These are phyloP conservation scores for Furcula furcula DNA, from an alignment of 2,888 invertebrate species.

Conservation along the genomic window DNA sequence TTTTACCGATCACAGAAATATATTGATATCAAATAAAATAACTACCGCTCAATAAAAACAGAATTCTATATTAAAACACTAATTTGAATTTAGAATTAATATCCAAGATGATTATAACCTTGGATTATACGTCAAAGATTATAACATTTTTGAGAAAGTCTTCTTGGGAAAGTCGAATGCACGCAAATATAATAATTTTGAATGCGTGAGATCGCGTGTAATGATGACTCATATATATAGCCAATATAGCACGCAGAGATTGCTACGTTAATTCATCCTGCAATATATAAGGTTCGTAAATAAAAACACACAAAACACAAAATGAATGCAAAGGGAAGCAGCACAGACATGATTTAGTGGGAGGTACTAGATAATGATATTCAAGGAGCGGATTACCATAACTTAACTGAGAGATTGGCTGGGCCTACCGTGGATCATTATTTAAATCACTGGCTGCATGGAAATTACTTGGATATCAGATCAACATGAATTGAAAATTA, in stretches of 20 bases:
- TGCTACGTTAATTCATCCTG: constrained; percentile 33
- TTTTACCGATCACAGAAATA: too few species aligned
- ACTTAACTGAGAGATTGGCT: constrained; percentile 47
- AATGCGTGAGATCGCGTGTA: too few species aligned
- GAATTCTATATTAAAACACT: too few species aligned
- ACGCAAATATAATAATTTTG: too few species aligned
- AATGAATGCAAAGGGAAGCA: constrained; percentile 38
- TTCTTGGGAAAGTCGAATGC: too few species aligned
- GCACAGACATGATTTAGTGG: constrained; percentile 38
- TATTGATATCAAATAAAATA: too few species aligned
- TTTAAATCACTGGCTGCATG: constrained; percentile 53
- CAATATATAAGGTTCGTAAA: constrained; percentile 46
- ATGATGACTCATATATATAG: too few species aligned
- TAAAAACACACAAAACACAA: constrained; percentile 44
- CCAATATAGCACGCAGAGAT: constrained; percentile 11
- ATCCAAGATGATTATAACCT: too few species aligned
- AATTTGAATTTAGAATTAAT: too few species aligned
- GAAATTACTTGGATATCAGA: constrained; percentile 42
- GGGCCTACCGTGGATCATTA: constrained; percentile 44
- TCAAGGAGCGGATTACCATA: constrained; percentile 52
- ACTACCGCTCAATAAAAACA: too few species aligned
- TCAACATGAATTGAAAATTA: constrained; percentile 45
- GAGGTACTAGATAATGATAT: constrained; percentile 43
- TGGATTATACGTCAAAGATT: too few species aligned
- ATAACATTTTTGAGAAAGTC: too few species aligned